These are phyloP conservation scores for Heterochromis multidens DNA, from an alignment of 2,113 vertebrate genomes.

Conservation along the genomic window DNA sequence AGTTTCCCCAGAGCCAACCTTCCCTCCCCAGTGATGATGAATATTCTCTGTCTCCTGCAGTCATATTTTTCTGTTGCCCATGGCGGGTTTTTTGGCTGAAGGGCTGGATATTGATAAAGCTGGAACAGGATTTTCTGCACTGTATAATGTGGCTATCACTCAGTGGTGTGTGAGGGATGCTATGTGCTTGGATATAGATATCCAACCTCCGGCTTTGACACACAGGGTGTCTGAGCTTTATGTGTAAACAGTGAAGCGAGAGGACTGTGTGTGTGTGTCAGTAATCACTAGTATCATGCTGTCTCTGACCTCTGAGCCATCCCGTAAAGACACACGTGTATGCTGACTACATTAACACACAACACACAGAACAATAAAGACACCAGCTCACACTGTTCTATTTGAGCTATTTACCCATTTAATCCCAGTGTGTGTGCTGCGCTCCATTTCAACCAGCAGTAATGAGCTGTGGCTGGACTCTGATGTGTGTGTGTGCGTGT, in stretches of 20 bases:
- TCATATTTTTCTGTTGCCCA: slow-evolving; percentile 49
- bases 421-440: slow-evolving; percentile 44
- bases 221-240: slow-evolving; percentile 3
- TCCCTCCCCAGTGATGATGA: slow-evolving; percentile 51
- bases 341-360: background rate
- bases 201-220: slow-evolving; percentile 46
- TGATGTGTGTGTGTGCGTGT: slow-evolving; percentile 11
- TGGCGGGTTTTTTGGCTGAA: slow-evolving; percentile 29
- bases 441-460: slow-evolving; percentile 45
- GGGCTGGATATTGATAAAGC: slow-evolving; percentile 64
- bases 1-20: slow-evolving; percentile 44
- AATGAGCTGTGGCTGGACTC: slow-evolving; percentile 56
- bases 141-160: slow-evolving; percentile 55
- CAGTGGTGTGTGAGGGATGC: slow-evolving; percentile 48
- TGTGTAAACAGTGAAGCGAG: background rate
- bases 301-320: slow-evolving; percentile 1
- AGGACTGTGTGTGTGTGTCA: background rate
- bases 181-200: slow-evolving; percentile 48
- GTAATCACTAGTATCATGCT: background rate
- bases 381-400: slow-evolving; percentile 15
- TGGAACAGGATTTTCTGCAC: slow-evolving; percentile 51
- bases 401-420: slow-evolving; percentile 55
- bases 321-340: background rate
- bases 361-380: background rate
- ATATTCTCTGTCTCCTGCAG: slow-evolving; percentile 44